Base-by-base conservation (phyloP, 2,113 vertebrate genomes). In the Craseonycteris thonglongyai region DNA sequence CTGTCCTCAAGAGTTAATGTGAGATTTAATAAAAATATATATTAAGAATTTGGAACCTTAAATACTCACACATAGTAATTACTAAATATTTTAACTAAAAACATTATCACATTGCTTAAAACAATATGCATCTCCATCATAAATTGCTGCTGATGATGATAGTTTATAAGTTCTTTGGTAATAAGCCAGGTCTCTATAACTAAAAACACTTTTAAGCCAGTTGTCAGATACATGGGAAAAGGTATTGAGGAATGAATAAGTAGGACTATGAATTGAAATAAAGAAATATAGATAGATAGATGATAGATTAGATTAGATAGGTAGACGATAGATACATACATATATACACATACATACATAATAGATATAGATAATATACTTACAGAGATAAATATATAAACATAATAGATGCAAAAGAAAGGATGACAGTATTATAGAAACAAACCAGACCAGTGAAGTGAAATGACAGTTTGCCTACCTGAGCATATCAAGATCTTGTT, bases 161-260 rank as follows among this genome's bases (percentile, higher is more conserved):
- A 2, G 15, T 56, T 1, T 59, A 10, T 30, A 61, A 61, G 10
- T 58, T 78, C 28, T 85, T 91, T 88, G 35, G 11, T 61, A 72
- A 65, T 30, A 96, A 95, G 28, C 14, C 81, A 96, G 88, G 90
- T 84, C 35, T 88, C 66, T 81, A 49, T 59, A 56, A 74, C 30
- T 21, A 76, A 90, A 92, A 49, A 56, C 24, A 75, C 4, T 13
- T 8, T 45, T 72, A 94, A 69, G 54, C 30, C 54, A 81, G 26
- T 92, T 84, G 72, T 90, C 88, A 76, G 30, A 69, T 45, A 40
- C 76, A 65, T 47, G 30, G 16, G 42, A 66, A 40, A 47, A 92
- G 38, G 15, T 45, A 58, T 10, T 74, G 14, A 90, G 40, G 16
- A 75, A 66, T 24, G 7, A 7, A 58, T 22, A 92, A 35, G 18